Base-by-base conservation (phyloP, 2,113 vertebrate genomes). In the Holacanthus passer region DNA sequence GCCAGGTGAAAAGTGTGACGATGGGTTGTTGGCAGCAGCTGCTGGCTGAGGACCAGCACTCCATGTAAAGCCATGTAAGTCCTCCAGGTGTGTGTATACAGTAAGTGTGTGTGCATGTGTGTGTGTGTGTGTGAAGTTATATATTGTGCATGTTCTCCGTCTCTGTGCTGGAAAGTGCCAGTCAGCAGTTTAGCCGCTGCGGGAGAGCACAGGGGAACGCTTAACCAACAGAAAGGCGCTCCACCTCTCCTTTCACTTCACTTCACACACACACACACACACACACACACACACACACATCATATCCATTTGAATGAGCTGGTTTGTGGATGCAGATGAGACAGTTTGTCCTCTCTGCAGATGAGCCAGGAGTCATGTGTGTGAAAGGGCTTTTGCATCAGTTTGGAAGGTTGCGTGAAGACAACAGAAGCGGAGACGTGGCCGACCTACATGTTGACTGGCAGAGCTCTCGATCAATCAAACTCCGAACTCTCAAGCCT, bases 1-100 rank as follows among this genome's bases (percentile, higher is more conserved):
- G 85, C 84, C 93, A 92, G 86, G 84, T 93, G 78, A 89, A 88
- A 86, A 71, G 81, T 82, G 90, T 79, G 86, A 84, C 88, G 92
- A 91, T 91, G 82, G 90, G 83, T 76, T 90, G 83, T 89, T 93
- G 91, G 91, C 91, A 79, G 85, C 63, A 62, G 82, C 79, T 75
- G 63, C 56, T 92, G 91, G 93, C 89, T 77, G 78, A 79, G 31
- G 27, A 90, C 84, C 89, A 91, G 70, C 37, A 66, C 75, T 64
- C 72, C 50, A 71, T 90, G 91, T 89, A 88, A 89, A 91, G 73
- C 81, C 83, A 71, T 92, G 90, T 91, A 85, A 91, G 68, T 87
- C 67, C 48, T 83, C 69, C 76, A 86, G 81, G 75, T 90, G 82
- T 81, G 83, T 85, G 79, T 84, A 47, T 81, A 35, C 7, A 53